Percentiles rank a stretch among this genome's conserved stretches.
Conservation (phyloP, 1,140 invertebrate genomes). For the Caenorhabditis inopinata region DNA sequence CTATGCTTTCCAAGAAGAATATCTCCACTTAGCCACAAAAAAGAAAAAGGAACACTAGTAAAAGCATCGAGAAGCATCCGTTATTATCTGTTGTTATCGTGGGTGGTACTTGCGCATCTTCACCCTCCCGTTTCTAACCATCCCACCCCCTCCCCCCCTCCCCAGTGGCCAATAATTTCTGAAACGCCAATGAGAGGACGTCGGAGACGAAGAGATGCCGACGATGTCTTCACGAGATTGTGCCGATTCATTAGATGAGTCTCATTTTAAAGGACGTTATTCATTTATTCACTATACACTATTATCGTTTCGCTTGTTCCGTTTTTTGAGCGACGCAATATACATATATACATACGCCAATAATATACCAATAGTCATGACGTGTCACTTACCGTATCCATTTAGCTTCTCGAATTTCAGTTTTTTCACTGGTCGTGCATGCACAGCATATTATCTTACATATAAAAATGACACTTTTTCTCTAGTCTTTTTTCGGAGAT, state of each 20-base stretch:
- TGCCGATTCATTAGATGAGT: slow-evolving; percentile 29
- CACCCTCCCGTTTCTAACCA: not conserved
- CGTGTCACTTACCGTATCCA: not conserved
- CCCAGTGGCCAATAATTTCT: slow-evolving; percentile 29
- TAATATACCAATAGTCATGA: not conserved
- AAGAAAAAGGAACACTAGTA: not conserved
- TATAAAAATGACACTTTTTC: not conserved
- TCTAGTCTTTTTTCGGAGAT: too few species aligned
- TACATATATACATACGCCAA: too few species aligned
- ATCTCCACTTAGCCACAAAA: not conserved
- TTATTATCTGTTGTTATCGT: not conserved
- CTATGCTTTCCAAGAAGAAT: not conserved
- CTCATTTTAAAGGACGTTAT: slow-evolving; percentile 16
- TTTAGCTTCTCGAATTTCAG: not conserved
- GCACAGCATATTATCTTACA: slow-evolving; percentile 3
- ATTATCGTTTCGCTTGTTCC: too few species aligned
- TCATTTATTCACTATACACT: not conserved
- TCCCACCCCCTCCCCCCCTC: not conserved
- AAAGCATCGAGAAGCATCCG: not conserved
- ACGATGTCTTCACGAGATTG: not conserved
- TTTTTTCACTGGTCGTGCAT: not conserved
- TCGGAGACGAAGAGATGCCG: not conserved
- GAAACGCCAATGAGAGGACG: not conserved
- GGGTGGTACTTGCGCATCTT: not conserved
- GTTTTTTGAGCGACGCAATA: too few species aligned